Percentiles rank a stretch among this genome's conserved stretches.
Evolutionary conservation across 2,888 invertebrate species (phyloP).

Genomic region (Eupithecia exiguata): DNA sequence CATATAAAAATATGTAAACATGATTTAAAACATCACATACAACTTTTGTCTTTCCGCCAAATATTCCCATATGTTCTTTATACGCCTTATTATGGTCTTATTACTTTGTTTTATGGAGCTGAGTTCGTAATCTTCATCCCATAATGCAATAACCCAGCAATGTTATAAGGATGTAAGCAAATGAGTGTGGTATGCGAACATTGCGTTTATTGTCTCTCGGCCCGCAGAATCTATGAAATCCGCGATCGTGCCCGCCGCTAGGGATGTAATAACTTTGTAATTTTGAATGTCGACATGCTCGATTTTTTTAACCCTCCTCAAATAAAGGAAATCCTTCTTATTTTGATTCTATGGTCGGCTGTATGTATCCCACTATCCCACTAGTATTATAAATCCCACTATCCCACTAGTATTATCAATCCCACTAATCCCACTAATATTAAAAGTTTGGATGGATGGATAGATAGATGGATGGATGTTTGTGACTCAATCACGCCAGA

Average conservation of each 20-base stretch:
- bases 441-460: too few relatives aligned
- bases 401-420: too few relatives aligned
- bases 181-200: constrained; percentile 46
- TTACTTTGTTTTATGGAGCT: constrained; percentile 6
- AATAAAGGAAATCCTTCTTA: too few relatives aligned
- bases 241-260: constrained; percentile 52
- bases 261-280: constrained; percentile 9
- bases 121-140: constrained; percentile 20
- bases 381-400: too few relatives aligned
- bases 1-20: background rate
- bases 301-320: background rate
- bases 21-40: background rate
- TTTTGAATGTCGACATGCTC: background rate
- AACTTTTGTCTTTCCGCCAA: constrained; percentile 7
- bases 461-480: too few relatives aligned
- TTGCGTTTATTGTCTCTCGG: constrained; percentile 45
- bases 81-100: constrained; percentile 5
- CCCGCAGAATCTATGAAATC: constrained; percentile 59
- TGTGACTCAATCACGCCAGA: too few relatives aligned
- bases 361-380: too few relatives aligned
- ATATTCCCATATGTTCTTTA: background rate
- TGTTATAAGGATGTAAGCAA: constrained; percentile 40
- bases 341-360: too few relatives aligned
- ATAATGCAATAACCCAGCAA: constrained; percentile 40
- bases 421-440: too few relatives aligned